These are phyloP conservation scores for Cheilosia vernalis DNA, from an alignment of 2,888 invertebrate genomes.

Conservation along the genomic window DNA sequence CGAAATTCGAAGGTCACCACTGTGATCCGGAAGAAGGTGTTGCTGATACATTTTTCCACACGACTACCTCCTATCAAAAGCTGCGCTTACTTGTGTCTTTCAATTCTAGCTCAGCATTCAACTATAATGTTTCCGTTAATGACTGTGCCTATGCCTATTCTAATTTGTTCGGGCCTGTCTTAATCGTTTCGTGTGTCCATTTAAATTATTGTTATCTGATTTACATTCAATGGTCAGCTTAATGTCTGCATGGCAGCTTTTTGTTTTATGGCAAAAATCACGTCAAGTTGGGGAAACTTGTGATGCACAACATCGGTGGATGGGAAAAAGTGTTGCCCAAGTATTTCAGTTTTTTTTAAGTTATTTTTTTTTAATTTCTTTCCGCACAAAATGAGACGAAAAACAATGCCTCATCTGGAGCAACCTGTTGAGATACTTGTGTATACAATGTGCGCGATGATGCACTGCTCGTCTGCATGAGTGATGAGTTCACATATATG, in stretches of 20 bases:
- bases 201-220: conserved; percentile 53
- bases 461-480: conserved; percentile 46
- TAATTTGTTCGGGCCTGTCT: conserved; percentile 46
- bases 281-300: conserved; percentile 52
- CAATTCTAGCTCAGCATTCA: conserved; percentile 14
- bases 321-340: conserved; percentile 47
- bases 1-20: conserved; percentile 35
- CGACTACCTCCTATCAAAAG: conserved; percentile 13
- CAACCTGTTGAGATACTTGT: conserved; percentile 37
- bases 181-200: conserved; percentile 50
- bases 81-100: background rate
- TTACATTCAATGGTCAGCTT: conserved; percentile 32
- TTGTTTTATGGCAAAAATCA: conserved; percentile 15
- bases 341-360: conserved; percentile 4
- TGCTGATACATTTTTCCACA: conserved; percentile 33
- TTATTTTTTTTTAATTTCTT: background rate
- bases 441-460: conserved; percentile 6
- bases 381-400: conserved; percentile 1
- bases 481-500: conserved; percentile 52
- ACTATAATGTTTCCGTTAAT: conserved; percentile 21
- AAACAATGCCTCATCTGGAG: conserved; percentile 51
- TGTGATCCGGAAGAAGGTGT: conserved; percentile 62
- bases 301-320: conserved; percentile 12
- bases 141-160: conserved; percentile 30
- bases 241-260: conserved; percentile 14